Evolutionary conservation across 2,888 invertebrate species (phyloP), one percentile per base, ranked within the genome.

Genomic region (Dicyrtomina minuta): DNA sequence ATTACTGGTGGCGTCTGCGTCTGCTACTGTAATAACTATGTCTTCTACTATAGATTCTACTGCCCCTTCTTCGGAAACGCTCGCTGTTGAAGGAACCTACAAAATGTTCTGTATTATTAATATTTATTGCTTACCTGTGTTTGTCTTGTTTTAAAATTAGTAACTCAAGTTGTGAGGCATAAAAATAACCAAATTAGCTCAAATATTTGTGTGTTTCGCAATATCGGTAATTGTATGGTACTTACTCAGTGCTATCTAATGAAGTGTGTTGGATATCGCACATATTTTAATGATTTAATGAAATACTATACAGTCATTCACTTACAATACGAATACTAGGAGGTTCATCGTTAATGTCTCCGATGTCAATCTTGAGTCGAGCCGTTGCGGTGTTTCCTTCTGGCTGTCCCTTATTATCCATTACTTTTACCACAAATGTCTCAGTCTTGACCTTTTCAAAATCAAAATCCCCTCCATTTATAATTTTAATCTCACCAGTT

Each of bases 311-410:
- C n/a, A n/a, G n/a, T n/a, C n/a, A 5, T 46, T 4, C 68, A 33
- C 72, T 65, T 41, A 68, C 55, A 46, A 17, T 17, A 0, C 60
- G 51, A 15, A 66, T 51, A n/a, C 58, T 64, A 1, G 26, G 4
- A 44, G 71, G 68, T 12, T 27, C 72, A 12, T 62, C 67, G 2
- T 67, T 53, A 20, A 53, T 20, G 17, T 53, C 24, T 15, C 13
- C 17, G 10, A 51, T 17, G n/a, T 12, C 17, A 12, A 53, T 53
- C 13, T 22, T 20, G 24, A 53, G 20, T 24, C 5, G 53, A 5
- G 20, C 53, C 5, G 20, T 24, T 4, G 24, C 24, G 2, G 20
- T 13, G 13, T 13, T 20, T 4, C 13, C 8, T 51, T 24, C 24
- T 12, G 20, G 6, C 5, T 22, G 17, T 17, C 20, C 53, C 12